These are phyloP conservation scores for Pagrus major DNA, from an alignment of 2,113 vertebrate species.

Conservation along the genomic window DNA sequence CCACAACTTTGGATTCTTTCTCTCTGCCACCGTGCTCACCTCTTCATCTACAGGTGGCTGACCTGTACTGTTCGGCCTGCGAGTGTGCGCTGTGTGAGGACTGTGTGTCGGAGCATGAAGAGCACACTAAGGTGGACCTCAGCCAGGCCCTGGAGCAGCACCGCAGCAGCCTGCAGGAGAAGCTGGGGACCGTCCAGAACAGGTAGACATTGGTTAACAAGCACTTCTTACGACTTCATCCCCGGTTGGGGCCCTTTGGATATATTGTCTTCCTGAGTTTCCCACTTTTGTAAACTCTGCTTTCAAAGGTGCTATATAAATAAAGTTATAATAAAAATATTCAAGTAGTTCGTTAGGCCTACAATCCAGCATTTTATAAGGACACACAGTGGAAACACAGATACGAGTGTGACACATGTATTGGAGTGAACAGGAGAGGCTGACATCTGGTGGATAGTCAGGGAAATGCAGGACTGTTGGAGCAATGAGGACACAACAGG, in stretches of 20 bases:
- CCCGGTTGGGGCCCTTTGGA: too few relatives aligned
- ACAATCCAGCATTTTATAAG: too few relatives aligned
- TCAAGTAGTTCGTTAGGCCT: too few relatives aligned
- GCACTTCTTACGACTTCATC: too few relatives aligned
- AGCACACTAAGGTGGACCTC: conserved; percentile 89
- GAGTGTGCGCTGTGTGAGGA: conserved; percentile 93
- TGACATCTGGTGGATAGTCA: conserved; percentile 25
- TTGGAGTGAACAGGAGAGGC: background rate
- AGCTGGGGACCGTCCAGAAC: conserved; percentile 88
- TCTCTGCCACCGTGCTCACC: background rate
- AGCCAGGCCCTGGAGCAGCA: conserved; percentile 91
- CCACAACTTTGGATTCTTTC: too few relatives aligned
- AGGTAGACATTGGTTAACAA: too few relatives aligned
- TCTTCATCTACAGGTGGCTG: conserved; percentile 86
- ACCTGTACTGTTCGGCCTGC: conserved; percentile 92
- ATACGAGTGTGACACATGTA: background rate
- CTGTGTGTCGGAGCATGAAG: conserved; percentile 89
- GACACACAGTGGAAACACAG: too few relatives aligned
- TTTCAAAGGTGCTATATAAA: too few relatives aligned
- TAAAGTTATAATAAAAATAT: too few relatives aligned
- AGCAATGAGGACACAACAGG: background rate
- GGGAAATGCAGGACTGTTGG: conserved; percentile 8
- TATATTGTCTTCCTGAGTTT: too few relatives aligned
- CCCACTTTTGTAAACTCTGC: too few relatives aligned
- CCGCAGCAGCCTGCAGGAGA: conserved; percentile 89